phyloP scores from a whole-genome alignment of 2,888 invertebrate genomes.

The Stenodera caucasica region DNA sequence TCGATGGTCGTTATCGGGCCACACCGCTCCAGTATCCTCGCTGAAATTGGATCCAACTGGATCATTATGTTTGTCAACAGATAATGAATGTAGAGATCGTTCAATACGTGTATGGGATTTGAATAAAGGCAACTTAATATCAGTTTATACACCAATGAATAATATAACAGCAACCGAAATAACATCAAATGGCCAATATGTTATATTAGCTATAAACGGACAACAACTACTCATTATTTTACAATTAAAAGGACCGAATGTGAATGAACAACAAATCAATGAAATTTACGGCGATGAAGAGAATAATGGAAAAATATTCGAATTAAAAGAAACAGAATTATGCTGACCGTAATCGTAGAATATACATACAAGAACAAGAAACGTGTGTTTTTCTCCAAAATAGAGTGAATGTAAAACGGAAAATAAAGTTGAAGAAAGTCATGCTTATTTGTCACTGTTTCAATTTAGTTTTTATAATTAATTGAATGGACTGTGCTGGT shows the following conservation, averaged over 20 bases:
- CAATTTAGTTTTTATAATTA: neutral
- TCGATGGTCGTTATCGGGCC: constrained; percentile 74
- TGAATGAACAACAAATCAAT: constrained; percentile 38
- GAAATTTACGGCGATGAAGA: constrained; percentile 60
- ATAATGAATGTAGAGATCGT: constrained; percentile 70
- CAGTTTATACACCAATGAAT: constrained; percentile 76
- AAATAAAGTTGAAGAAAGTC: constrained; percentile 16
- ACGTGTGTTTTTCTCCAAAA: no score
- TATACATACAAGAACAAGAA: neutral
- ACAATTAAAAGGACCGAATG: constrained; percentile 57
- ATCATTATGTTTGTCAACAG: constrained; percentile 72
- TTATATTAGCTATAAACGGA: constrained; percentile 71
- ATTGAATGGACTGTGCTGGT: constrained; percentile 40
- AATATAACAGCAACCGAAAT: constrained; percentile 78
- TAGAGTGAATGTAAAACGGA: no score
- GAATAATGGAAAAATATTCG: constrained; percentile 63
- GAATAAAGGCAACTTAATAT: constrained; percentile 73
- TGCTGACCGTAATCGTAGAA: constrained; percentile 46
- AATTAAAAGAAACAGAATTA: constrained; percentile 56
- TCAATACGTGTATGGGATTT: constrained; percentile 83
- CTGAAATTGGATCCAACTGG: constrained; percentile 75
- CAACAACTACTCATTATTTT: constrained; percentile 67
- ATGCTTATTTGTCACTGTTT: constrained; percentile 29
- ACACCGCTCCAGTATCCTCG: constrained; percentile 74
- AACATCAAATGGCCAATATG: constrained; percentile 69